Evolutionary conservation across 2,888 invertebrate species (phyloP), one percentile per base, ranked within the genome.

Genomic region (Galeopsomyia nigrocyanea): DNA sequence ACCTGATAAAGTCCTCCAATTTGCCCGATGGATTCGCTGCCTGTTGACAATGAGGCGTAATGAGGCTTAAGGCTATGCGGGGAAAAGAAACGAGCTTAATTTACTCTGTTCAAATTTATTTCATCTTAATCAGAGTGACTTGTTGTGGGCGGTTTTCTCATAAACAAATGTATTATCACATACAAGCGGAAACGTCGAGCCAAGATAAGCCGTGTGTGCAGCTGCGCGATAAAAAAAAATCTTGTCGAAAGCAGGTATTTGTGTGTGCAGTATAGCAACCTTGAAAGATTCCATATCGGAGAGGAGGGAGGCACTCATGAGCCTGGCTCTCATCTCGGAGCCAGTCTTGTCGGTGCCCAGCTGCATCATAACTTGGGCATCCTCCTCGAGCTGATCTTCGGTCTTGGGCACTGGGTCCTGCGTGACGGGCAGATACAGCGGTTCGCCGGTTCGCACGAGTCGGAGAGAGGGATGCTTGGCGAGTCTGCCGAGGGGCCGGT

Each of bases 251-350:
- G 7, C 13, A 39, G 39, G 39, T 1, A 13, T 3, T 31, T 31
- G 31, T 31, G 31, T 31, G 31, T 31, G 7, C 31, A 31, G 3
- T 31, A 31, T 31, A 31, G 5, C 7, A 10, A 90, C 97, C 89
- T 99, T 99, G 86, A 99, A 99, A 0, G 98, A 95, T 86, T 98
- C 97, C 98, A 99, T 98, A 82, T 99, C 99, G 0, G 98, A 98
- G 1, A 95, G 89, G 16, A 99, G 88, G 0, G 97, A 95, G 0
- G 97, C 96, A 84, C 97, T 94, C 94, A 99, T 98, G 90, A 99
- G 94, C 83, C 94, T 91, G 0, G 98, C 96, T 70, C 97, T 90
- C 76, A 96, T 89, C 83, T 95, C 94, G 13, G 93, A 92, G 13
- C 94, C 94, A 80, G 93, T 92, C 13, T 95, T 92, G 80, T 95